Percentiles rank a stretch among this genome's conserved stretches.
phyloP scores from a whole-genome alignment of 2,797 vertebrate genomes.

The Notamacropus eugenii region DNA sequence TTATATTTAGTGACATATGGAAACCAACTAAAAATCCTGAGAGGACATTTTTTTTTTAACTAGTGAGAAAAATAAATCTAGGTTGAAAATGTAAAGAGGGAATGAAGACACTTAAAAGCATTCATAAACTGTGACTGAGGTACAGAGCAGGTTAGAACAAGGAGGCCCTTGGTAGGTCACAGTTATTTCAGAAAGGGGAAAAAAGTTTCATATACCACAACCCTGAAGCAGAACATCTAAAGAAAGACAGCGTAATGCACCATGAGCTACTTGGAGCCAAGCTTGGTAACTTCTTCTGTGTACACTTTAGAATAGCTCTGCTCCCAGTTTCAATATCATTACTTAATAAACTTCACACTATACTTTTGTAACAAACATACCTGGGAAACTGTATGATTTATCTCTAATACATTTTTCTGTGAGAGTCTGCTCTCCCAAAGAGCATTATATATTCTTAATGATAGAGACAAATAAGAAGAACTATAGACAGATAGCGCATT shows the following conservation, averaged over 20 bases:
- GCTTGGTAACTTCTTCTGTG: conserved; percentile 59
- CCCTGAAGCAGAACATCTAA: conserved; percentile 66
- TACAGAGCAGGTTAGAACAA: neutral
- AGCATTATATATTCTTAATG: neutral
- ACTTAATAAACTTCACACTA: conserved; percentile 60
- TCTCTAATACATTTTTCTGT: neutral
- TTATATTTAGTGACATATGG: neutral
- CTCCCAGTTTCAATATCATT: conserved; percentile 55
- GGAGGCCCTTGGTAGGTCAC: conserved; percentile 74
- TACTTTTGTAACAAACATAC: conserved; percentile 56
- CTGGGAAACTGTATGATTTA: conserved; percentile 47
- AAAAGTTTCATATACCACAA: conserved; percentile 67
- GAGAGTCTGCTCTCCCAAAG: neutral
- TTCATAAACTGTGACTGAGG: conserved; percentile 56
- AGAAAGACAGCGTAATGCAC: conserved; percentile 58
- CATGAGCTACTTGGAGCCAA: neutral
- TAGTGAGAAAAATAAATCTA: conserved; percentile 30
- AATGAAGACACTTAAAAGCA: conserved; percentile 24
- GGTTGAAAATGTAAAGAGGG: neutral
- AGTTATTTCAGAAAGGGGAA: conserved; percentile 72
- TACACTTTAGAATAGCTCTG: conserved; percentile 41
- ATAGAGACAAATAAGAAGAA: neutral
- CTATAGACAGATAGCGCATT: neutral
- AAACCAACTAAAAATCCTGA: neutral
- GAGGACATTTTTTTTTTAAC: neutral